Evolutionary conservation across 1,140 invertebrate genomes (phyloP).

Genomic region (Neotoxoptera formosana): DNA sequence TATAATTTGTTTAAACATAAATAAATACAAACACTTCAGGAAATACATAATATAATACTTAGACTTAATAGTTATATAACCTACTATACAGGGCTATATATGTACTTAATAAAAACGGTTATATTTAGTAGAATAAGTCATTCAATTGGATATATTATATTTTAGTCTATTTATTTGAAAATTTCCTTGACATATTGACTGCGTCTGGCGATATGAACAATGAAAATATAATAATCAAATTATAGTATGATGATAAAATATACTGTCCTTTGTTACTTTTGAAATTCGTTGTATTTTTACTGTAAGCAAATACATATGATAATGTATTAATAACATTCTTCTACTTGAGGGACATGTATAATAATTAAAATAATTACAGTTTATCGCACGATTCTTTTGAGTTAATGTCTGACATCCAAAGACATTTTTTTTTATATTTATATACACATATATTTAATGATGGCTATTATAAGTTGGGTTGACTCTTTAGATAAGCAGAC

Average conservation of each 20-base stretch:
- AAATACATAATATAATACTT: not conserved
- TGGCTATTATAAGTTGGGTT: conserved; percentile 20
- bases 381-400: not conserved
- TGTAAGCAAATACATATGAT: not conserved
- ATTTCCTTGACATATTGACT: conserved; percentile 43
- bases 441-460: conserved; percentile 17
- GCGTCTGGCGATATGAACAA: not conserved
- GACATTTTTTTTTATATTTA: conserved; percentile 11
- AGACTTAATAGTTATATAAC: not conserved
- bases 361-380: conserved; percentile 45
- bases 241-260: not conserved
- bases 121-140: not conserved
- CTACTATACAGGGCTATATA: not conserved
- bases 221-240: conserved; percentile 7
- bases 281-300: conserved; percentile 3
- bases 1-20: not conserved
- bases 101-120: not conserved
- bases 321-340: conserved; percentile 17
- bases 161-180: not conserved
- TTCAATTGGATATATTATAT: not conserved
- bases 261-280: conserved; percentile 21
- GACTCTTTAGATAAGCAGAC: conserved; percentile 26
- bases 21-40: not conserved
- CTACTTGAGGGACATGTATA: not conserved
- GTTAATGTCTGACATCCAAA: not conserved